Conservation (phyloP, 1,140 invertebrate genomes). For the Harlomillsia oculata region DNA sequence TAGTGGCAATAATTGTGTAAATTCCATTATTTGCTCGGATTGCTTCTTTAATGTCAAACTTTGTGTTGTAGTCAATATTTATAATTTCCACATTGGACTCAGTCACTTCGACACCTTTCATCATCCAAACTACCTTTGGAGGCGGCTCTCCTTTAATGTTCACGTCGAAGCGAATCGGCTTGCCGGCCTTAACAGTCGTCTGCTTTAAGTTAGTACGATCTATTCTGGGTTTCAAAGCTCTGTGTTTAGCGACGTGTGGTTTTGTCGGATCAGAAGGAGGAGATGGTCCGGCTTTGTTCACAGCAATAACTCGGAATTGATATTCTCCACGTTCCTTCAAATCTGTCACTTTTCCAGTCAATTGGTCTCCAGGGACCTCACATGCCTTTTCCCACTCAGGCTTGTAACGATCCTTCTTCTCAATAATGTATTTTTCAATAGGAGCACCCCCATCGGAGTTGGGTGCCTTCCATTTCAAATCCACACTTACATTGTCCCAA, state of each 20-base stretch:
- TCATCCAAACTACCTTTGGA: slow-evolving; percentile 83
- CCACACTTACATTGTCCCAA: slow-evolving; percentile 86
- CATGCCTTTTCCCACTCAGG: slow-evolving; percentile 68
- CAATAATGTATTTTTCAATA: slow-evolving; percentile 93
- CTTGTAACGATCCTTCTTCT: slow-evolving; percentile 81
- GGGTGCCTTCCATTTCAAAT: slow-evolving; percentile 90
- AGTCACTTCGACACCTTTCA: slow-evolving; percentile 46
- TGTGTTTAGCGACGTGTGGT: slow-evolving; percentile 80
- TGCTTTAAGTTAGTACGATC: slow-evolving; percentile 88
- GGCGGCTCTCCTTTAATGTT: slow-evolving; percentile 90
- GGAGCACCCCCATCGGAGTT: slow-evolving; percentile 84
- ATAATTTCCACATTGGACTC: slow-evolving; percentile 69
- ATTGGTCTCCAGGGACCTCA: slow-evolving; percentile 67
- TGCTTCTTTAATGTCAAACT: slow-evolving; percentile 75
- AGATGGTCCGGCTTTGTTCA: slow-evolving; percentile 91
- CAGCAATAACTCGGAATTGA: slow-evolving; percentile 87
- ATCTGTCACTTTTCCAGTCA: slow-evolving; percentile 69
- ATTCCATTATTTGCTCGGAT: slow-evolving; percentile 73
- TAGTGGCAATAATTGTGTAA: slow-evolving; percentile 83
- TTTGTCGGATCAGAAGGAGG: slow-evolving; percentile 80
- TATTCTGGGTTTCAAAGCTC: slow-evolving; percentile 87
- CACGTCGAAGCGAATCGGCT: slow-evolving; percentile 82
- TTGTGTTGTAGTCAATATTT: slow-evolving; percentile 88
- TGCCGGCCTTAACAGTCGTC: slow-evolving; percentile 78
- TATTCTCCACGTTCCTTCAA: slow-evolving; percentile 85